phyloP scores from a whole-genome alignment of 1,140 invertebrate genomes.

The Ericerus pela region DNA sequence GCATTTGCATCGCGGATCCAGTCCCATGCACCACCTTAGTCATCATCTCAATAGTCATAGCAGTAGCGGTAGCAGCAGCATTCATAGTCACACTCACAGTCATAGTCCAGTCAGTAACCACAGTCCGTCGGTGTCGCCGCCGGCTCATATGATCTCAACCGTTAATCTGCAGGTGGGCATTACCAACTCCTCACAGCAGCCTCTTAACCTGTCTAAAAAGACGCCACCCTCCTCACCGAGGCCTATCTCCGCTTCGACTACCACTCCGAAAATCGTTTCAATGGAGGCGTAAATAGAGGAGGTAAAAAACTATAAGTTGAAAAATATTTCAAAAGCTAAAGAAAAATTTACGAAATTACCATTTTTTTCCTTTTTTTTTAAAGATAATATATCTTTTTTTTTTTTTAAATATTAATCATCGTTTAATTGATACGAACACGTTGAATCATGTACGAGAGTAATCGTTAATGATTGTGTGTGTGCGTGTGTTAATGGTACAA shows the following conservation, averaged over 20 bases:
- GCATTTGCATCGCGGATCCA: slow-evolving; percentile 30
- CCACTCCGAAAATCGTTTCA: not conserved
- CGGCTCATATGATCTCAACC: slow-evolving; percentile 27
- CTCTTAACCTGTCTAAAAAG: slow-evolving; percentile 75
- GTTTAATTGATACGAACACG: too few species aligned
- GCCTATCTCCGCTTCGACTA: slow-evolving; percentile 18
- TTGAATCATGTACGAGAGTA: too few species aligned
- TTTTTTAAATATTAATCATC: too few species aligned
- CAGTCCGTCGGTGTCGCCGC: slow-evolving; percentile 31
- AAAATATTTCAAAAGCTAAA: not conserved
- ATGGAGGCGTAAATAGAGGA: not conserved
- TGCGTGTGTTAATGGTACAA: not conserved
- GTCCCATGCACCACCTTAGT: not conserved
- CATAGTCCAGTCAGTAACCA: slow-evolving; percentile 21
- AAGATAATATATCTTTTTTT: not conserved
- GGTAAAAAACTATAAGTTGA: not conserved
- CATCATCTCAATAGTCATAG: slow-evolving; percentile 6
- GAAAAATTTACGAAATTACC: not conserved
- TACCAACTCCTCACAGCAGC: slow-evolving; percentile 53
- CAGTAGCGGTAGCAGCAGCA: slow-evolving; percentile 36
- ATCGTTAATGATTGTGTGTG: not conserved
- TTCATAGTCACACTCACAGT: slow-evolving; percentile 36
- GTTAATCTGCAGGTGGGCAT: slow-evolving; percentile 67
- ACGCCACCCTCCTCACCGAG: slow-evolving; percentile 60
- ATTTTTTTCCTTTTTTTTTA: slow-evolving; percentile 1